Conservation (phyloP, 2,113 vertebrate species). For the Syngnathoides biaculeatus region DNA sequence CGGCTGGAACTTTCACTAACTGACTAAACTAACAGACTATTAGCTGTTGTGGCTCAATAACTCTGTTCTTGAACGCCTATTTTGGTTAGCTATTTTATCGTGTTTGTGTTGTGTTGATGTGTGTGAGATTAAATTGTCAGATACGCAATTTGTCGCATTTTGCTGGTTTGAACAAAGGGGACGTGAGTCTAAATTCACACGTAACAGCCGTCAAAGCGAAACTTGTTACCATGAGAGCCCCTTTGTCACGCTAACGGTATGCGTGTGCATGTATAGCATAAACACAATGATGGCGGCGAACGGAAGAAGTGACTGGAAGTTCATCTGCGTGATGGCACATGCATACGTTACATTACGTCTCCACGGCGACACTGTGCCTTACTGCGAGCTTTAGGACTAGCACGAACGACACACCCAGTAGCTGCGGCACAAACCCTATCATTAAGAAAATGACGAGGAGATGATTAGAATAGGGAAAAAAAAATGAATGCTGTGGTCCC, state of each 20-base stretch:
- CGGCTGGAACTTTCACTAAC: too few relatives aligned
- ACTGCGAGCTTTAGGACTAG: constrained; percentile 94
- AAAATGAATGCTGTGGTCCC: constrained; percentile 54
- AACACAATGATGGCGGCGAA: not conserved
- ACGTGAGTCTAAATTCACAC: too few relatives aligned
- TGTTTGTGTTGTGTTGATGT: too few relatives aligned
- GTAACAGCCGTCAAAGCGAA: too few relatives aligned
- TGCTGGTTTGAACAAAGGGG: too few relatives aligned
- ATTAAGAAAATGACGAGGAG: constrained; percentile 69
- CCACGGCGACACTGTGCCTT: constrained; percentile 66
- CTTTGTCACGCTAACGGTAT: not conserved
- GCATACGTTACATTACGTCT: constrained; percentile 3
- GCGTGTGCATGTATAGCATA: not conserved
- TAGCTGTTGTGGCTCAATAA: too few relatives aligned
- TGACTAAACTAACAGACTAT: too few relatives aligned
- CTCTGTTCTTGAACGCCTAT: too few relatives aligned
- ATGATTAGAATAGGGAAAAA: constrained; percentile 67
- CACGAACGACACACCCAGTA: constrained; percentile 92
- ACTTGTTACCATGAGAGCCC: not conserved
- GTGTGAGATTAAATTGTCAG: too few relatives aligned
- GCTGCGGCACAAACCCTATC: constrained; percentile 90
- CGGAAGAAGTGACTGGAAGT: constrained; percentile 1
- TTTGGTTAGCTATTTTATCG: too few relatives aligned
- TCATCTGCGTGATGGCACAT: constrained; percentile 14
- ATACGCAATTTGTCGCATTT: too few relatives aligned